Base-by-base conservation (phyloP, 2,888 invertebrate species). In the Argynnis bischoffii region DNA sequence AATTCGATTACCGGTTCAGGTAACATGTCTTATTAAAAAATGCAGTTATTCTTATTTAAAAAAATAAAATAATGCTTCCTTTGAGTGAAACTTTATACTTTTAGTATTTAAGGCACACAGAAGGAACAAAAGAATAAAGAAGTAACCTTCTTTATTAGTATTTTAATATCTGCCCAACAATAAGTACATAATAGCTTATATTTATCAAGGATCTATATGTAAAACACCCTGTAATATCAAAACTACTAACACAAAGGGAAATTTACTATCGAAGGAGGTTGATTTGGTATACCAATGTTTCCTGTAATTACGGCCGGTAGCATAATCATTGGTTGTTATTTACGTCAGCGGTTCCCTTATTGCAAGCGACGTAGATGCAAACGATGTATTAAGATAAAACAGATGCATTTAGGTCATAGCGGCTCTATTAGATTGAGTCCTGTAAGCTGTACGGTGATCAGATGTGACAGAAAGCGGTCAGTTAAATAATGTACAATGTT, bases 381-480 rank as follows among this genome's bases (percentile, higher is more conserved):
- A 65, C 61, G 51, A 64, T 46, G 54, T 69, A 56, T 65, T 65
- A 60, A 41, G 48, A 61, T 50, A 65, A 63, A 66, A 67, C 64
- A 41, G 54, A 72, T 70, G 73, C 64, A 75, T 69, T 55, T 74
- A 53, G 73, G 72, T 72, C 70, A 66, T 55, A 64, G 56, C 51
- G 57, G 61, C 50, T 64, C 53, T 60, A 60, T 63, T 63, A 35
- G 55, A 70, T 60, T 60, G 48, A 55, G 55, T 61, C 66, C 60
- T 57, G 69, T 64, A 70, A 59, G 50, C 64, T 64, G 47, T 68
- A 63, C 16, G 16, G 56, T 66, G 63, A 70, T 70, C 56, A 57
- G 18, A 69, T 60, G 63, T 59, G 71, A 64, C 71, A 51, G 66
- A 61, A 67, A 61, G 26, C 67, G 67, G 61, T 63, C 64, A 55